These are phyloP conservation scores for Alviniconcha strummeri DNA, from an alignment of 2,888 invertebrate genomes.

Conservation along the genomic window DNA sequence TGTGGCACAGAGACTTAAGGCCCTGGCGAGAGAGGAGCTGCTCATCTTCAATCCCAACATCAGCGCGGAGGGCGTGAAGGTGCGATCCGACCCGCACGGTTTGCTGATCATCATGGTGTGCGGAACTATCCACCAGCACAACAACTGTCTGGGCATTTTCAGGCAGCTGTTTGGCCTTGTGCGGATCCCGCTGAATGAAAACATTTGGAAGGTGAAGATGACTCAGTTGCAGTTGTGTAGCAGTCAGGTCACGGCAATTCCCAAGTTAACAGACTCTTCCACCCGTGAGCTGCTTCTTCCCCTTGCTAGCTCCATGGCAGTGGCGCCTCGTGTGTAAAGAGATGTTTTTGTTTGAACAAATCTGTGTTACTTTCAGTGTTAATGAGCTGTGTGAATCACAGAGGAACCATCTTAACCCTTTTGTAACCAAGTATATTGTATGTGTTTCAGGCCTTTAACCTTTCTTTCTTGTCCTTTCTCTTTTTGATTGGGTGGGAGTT, in stretches of 20 bases:
- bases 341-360: too few species aligned
- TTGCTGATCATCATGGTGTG: slow-evolving; percentile 79
- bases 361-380: too few species aligned
- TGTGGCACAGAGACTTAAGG: slow-evolving; percentile 52
- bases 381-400: too few species aligned
- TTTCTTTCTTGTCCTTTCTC: too few species aligned
- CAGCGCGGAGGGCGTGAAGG: slow-evolving; percentile 77
- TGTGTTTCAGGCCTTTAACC: too few species aligned
- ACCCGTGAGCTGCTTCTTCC: slow-evolving; percentile 30
- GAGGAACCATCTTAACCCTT: too few species aligned
- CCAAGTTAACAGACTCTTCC: slow-evolving; percentile 42
- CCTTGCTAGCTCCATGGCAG: neutral
- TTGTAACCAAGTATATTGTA: too few species aligned
- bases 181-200: slow-evolving; percentile 78
- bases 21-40: slow-evolving; percentile 55
- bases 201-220: slow-evolving; percentile 83
- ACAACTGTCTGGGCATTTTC: slow-evolving; percentile 79
- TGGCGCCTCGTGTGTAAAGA: neutral
- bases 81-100: slow-evolving; percentile 79
- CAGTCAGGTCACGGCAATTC: slow-evolving; percentile 43
- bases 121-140: slow-evolving; percentile 79
- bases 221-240: slow-evolving; percentile 63
- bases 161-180: slow-evolving; percentile 81
- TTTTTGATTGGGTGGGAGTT: slow-evolving; percentile 49
- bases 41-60: slow-evolving; percentile 79